Evolutionary conservation across 2,888 invertebrate genomes (phyloP), one percentile per base, ranked within the genome.

Genomic region (Yponomeuta sedellus): DNA sequence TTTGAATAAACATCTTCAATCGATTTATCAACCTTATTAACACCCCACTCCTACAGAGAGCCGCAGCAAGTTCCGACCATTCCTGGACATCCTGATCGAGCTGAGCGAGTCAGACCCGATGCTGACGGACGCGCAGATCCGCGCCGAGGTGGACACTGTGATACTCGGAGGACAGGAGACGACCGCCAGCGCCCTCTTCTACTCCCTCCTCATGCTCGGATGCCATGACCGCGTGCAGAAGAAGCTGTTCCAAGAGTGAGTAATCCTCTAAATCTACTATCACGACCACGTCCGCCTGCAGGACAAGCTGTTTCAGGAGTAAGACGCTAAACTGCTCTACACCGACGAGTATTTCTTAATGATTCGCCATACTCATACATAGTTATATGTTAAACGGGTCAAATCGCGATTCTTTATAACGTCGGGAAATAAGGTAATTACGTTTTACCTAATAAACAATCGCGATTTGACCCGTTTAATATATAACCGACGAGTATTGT

Each of bases 111-210:
- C 72, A 0, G 90, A 91, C 39, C 75, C 77, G 0, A 77, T 76
- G 66, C 81, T 93, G 12, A 88, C 91, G 0, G 87, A 91, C 66
- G 72, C 87, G 67, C 92, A 93, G 73, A 79, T 93, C 22, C 78
- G 85, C 69, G 84, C 92, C 4, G 93, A 93, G 78, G 91, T 93
- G 39, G 87, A 92, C 70, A 93, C 93, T 3, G 91, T 93, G 73
- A 92, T 93, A 69, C 78, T 93, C 16, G 93, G 91, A 0, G 93
- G 93, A 20, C 89, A 92, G 75, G 88, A 92, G 77, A 92, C 92
- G 0, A 85, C 86, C 0, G 88, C 92, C 0, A 75, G 85, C 10
- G 81, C 83, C 0, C 70, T 88, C 57, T 80, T 81, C 69, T 89
- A 78, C 70, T 66, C 77, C 0, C 69, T 92, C 2, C 76, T 90